phyloP scores from a whole-genome alignment of 64 coral and sea anemone species.

The Porites australiensis region DNA sequence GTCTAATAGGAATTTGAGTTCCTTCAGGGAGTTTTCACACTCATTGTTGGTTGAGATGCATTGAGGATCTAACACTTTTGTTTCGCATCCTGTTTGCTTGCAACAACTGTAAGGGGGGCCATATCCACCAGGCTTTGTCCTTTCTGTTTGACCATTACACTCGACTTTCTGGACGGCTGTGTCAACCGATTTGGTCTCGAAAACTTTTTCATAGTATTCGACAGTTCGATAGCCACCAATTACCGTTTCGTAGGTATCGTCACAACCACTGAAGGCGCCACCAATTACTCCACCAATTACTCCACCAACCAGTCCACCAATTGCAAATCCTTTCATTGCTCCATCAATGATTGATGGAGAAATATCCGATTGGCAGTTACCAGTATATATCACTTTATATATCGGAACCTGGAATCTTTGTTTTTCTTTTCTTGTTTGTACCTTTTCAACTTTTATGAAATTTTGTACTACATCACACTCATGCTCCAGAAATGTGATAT shows the following conservation, averaged over 20 bases:
- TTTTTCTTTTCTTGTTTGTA: neutral
- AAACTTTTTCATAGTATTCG: neutral
- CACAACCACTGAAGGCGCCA: neutral
- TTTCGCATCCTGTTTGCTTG: neutral
- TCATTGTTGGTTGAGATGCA: conserved; percentile 14
- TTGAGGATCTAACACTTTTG: conserved; percentile 1
- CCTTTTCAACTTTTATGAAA: neutral
- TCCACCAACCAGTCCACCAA: neutral
- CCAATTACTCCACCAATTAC: neutral
- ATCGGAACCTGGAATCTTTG: neutral
- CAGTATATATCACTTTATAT: neutral
- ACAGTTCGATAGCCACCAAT: neutral
- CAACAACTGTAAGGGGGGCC: conserved; percentile 2
- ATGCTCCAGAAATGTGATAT: conserved; percentile 4
- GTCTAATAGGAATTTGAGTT: neutral
- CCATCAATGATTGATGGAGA: neutral
- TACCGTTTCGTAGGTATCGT: neutral
- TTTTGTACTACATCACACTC: neutral
- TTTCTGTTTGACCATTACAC: neutral
- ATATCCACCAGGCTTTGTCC: conserved; percentile 7
- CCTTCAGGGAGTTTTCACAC: neutral
- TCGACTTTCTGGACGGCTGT: neutral
- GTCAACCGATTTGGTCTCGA: neutral
- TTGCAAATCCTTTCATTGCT: neutral
- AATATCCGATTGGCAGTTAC: neutral